Conservation (phyloP, 1,140 invertebrate genomes). For the roundworm (Caenorhabditis elegans) region DNA sequence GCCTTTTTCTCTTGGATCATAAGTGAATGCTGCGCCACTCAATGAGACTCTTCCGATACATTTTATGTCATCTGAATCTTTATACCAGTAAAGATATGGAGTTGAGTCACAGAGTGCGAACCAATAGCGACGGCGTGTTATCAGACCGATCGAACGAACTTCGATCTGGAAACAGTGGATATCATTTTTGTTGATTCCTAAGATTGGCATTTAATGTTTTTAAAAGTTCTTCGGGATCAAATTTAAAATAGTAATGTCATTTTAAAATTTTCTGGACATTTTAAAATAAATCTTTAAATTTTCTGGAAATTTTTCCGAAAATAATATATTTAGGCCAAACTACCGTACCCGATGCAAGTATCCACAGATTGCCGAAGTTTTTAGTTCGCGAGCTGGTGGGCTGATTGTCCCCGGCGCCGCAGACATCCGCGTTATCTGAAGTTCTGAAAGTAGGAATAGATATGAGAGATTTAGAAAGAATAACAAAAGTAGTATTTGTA, state of each 20-base stretch:
- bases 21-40: conserved; percentile 49
- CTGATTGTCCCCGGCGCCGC: conserved; percentile 16
- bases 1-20: conserved; percentile 48
- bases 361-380: background rate
- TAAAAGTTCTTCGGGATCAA: no score
- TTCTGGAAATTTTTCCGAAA: no score
- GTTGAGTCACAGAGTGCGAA: conserved; percentile 51
- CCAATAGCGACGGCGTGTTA: conserved; percentile 44
- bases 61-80: conserved; percentile 46
- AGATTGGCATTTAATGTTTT: no score
- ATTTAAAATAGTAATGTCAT: no score
- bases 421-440: background rate
- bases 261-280: background rate
- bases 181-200: no score
- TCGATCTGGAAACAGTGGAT: conserved; percentile 44
- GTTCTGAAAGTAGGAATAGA: background rate
- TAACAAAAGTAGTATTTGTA: background rate
- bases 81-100: conserved; percentile 51
- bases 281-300: background rate
- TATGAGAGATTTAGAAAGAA: background rate
- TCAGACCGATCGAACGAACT: conserved; percentile 38
- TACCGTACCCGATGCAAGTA: conserved; percentile 1
- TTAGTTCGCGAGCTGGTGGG: conserved; percentile 22
- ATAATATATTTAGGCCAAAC: no score
- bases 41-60: conserved; percentile 43